Percentiles rank a stretch among this genome's conserved stretches.
Conservation (phyloP, 1,140 invertebrate genomes). For the Diabrotica virgifera region DNA sequence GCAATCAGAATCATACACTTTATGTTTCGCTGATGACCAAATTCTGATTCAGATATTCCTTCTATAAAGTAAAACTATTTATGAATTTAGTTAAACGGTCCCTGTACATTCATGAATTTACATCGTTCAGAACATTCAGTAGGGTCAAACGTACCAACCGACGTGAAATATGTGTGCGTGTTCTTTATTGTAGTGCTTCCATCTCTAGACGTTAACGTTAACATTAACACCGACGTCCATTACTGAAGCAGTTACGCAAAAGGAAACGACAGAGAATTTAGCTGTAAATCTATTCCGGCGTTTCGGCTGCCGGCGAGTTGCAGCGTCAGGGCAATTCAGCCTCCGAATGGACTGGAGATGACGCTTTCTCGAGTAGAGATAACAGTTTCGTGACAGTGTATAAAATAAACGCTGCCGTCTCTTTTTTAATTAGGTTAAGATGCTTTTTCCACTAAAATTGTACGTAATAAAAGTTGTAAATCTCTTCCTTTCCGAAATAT, state of each 20-base stretch:
- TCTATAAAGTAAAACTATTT: too few species aligned
- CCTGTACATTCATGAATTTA: background rate
- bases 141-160: background rate
- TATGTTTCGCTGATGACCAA: too few species aligned
- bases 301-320: background rate
- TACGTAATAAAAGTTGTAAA: too few species aligned
- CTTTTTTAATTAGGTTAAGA: too few species aligned
- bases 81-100: too few species aligned
- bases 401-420: too few species aligned
- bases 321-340: background rate
- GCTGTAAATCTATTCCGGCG: constrained; percentile 8
- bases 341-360: background rate
- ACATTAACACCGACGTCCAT: constrained; percentile 4
- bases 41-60: too few species aligned
- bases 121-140: background rate
- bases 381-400: too few species aligned
- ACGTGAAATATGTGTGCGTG: constrained; percentile 1
- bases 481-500: too few species aligned
- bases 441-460: too few species aligned
- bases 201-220: background rate
- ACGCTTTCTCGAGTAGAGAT: background rate
- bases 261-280: constrained; percentile 12
- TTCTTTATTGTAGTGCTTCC: constrained; percentile 2
- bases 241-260: constrained; percentile 5
- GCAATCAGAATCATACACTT: too few species aligned